A percentile compares a stretch with the other conserved stretches of the same genome.
Conservation (phyloP, 2,113 vertebrate species). For the Chitala chitala region DNA sequence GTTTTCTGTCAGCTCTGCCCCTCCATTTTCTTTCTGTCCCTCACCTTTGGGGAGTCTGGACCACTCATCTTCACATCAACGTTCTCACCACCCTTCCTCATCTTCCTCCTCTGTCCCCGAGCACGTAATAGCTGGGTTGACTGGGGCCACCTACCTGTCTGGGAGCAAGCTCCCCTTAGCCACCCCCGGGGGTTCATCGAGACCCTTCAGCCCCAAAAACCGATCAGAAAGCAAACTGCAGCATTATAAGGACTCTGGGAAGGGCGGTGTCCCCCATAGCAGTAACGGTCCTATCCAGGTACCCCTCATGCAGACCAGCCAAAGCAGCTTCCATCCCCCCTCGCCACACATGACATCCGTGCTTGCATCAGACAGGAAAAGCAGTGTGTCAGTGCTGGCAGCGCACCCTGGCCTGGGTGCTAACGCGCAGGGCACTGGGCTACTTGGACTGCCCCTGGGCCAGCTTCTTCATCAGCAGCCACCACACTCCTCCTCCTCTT, state of each 20-base stretch:
- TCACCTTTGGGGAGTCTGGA: conserved; percentile 41
- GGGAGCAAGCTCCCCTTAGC: conserved; percentile 50
- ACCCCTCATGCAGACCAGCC: conserved; percentile 54
- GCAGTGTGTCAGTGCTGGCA: conserved; percentile 27
- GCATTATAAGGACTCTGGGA: conserved; percentile 68
- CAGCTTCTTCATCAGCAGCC: conserved; percentile 66
- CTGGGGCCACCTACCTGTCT: conserved; percentile 41
- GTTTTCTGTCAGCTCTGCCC: conserved; percentile 41
- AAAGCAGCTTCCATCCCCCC: conserved; percentile 55
- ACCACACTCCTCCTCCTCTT: conserved; percentile 64
- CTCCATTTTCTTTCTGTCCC: conserved; percentile 44
- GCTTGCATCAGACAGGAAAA: conserved; percentile 35
- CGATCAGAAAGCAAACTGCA: conserved; percentile 65
- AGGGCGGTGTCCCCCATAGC: conserved; percentile 51
- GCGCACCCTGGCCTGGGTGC: conserved; percentile 50
- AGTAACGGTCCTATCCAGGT: conserved; percentile 43
- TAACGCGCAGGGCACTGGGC: conserved; percentile 47
- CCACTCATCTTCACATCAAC: conserved; percentile 55
- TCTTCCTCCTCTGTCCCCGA: conserved; percentile 58
- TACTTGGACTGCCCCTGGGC: conserved; percentile 67
- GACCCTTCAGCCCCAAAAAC: conserved; percentile 47
- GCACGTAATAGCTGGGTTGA: conserved; percentile 42
- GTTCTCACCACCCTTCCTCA: conserved; percentile 60
- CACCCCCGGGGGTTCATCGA: conserved; percentile 37
- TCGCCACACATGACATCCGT: conserved; percentile 42